A percentile compares a stretch with the other conserved stretches of the same genome.
These are phyloP conservation scores for Julus scandinavius DNA, from an alignment of 2,888 invertebrate genomes.

Conservation along the genomic window DNA sequence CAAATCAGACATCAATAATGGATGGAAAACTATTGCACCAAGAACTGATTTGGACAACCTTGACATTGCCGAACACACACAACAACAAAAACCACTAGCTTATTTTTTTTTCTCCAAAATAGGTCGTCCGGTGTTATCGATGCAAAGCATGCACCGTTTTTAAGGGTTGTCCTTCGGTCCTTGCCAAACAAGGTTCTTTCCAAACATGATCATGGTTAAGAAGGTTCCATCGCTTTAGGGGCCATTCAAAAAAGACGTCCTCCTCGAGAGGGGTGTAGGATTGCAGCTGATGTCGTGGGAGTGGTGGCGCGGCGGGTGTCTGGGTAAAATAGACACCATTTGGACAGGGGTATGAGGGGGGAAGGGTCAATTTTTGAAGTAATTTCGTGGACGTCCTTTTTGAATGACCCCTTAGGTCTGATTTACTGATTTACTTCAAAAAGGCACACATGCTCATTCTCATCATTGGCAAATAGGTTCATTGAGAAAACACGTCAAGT, in stretches of 20 bases:
- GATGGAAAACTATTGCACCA: background rate
- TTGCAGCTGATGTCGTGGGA: no score
- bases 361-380: no score
- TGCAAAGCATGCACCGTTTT: conserved; percentile 27
- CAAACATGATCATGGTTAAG: conserved; percentile 8
- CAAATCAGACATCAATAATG: background rate
- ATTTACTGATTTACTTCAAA: background rate
- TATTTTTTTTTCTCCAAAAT: background rate
- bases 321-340: no score
- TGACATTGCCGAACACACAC: background rate
- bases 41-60: background rate
- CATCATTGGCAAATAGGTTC: background rate
- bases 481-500: background rate
- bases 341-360: no score
- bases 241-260: no score
- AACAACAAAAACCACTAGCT: background rate
- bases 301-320: no score
- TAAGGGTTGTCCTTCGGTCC: background rate
- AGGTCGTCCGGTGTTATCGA: background rate
- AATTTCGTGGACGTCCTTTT: no score
- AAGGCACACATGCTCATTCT: background rate
- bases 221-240: background rate
- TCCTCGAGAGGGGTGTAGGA: no score
- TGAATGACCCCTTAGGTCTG: background rate
- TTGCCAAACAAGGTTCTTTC: background rate